Evolutionary conservation across 2,113 vertebrate genomes (phyloP), one percentile per base, ranked within the genome.

Genomic region (Alectura lathami): DNA sequence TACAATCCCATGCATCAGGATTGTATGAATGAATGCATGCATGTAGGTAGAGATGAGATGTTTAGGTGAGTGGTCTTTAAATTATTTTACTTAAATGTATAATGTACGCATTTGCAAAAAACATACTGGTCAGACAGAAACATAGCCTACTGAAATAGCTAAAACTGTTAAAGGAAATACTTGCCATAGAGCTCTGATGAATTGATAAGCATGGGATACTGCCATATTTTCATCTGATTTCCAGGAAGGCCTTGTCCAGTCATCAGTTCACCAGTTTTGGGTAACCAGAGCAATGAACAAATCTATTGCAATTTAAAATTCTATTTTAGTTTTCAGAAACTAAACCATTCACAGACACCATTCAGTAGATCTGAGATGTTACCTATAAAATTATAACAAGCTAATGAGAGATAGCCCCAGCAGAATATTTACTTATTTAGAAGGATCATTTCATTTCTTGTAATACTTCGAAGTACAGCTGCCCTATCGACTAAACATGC

Each of bases 271-370:
- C 91, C 94, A 76, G 88, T 98, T 80, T 97, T 87, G 66, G 97
- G 96, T 70, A 98, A 91, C 97, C 98, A 98, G 50, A 90, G 73
- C n/a, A 99, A 95, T 47, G 97, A 98, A 91, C 98, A 99, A 73
- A 99, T 98, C 98, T 98, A 92, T 38, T 59, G 34, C 42, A 68
- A 59, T 84, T 89, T 66, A 84, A 83, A 94, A 95, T 38, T 50
- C 27, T 66, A 10, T 8, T 78, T 93, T 40, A 83, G 38, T 86
- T 89, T 88, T 84, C 64, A 74, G 36, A 66, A 53, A 75, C n/a
- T n/a, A n/a, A n/a, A n/a, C n/a, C n/a, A n/a, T n/a, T n/a, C n/a
- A 50, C 12, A 72, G 40, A 48, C 6, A 54, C 3, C 16, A 54
- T 53, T 48, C 54, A 57, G 17, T 32, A 75, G 18, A 45, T 72